Percentiles rank a stretch among this genome's conserved stretches.
Evolutionary conservation across 2,113 vertebrate genomes (phyloP).

Genomic region (Leucopsar rothschildi): DNA sequence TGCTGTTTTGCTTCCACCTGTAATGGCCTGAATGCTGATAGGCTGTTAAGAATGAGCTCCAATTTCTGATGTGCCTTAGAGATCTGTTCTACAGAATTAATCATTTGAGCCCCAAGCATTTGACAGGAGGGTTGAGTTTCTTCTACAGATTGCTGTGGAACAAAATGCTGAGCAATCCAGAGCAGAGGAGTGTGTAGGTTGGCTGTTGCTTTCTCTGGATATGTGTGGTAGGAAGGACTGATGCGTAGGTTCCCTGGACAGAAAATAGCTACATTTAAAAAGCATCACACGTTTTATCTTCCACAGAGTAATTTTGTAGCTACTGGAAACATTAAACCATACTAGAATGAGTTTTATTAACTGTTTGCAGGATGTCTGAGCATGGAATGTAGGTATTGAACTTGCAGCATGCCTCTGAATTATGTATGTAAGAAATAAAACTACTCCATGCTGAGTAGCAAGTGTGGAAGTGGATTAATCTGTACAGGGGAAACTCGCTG

Average conservation of each 20-base stretch:
- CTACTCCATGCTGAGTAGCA: background rate
- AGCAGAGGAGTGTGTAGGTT: conserved; percentile 22
- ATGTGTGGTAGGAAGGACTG: background rate
- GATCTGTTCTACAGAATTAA: background rate
- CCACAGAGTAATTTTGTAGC: background rate
- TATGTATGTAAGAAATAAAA: background rate
- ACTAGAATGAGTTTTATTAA: background rate
- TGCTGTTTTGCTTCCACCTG: background rate
- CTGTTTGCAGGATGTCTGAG: background rate
- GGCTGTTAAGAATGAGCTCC: background rate
- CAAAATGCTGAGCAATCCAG: conserved; percentile 9
- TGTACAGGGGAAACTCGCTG: background rate
- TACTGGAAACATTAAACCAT: background rate
- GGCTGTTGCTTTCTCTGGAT: conserved; percentile 17
- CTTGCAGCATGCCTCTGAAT: background rate
- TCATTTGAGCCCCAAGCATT: background rate
- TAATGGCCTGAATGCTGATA: background rate
- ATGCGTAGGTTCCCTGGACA: background rate
- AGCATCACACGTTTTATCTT: background rate
- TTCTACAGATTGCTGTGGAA: background rate
- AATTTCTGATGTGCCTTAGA: background rate
- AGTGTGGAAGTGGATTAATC: background rate
- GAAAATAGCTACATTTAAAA: conserved; percentile 10
- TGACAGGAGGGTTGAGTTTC: background rate
- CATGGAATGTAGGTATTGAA: background rate